Evolutionary conservation across 1,140 invertebrate genomes (phyloP).

Genomic region (Drosophila ercepeae): DNA sequence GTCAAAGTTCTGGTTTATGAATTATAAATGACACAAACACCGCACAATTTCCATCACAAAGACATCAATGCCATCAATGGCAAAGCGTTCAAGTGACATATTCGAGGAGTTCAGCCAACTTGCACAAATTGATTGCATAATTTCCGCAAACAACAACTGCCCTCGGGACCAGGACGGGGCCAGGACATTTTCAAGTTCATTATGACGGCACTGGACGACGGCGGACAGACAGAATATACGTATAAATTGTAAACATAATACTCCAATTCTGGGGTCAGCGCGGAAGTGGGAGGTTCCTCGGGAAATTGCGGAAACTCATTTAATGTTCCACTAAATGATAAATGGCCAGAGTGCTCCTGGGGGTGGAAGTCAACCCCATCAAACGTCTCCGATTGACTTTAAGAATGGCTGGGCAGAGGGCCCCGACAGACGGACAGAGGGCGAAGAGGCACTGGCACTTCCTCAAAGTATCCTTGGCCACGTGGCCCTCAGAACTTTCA

Average conservation of each 20-base stretch:
- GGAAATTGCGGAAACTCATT: conserved; percentile 73
- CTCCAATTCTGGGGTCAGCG: conserved; percentile 27
- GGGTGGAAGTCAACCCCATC: conserved; percentile 39
- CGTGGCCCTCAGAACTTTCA: conserved; percentile 5
- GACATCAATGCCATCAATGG: conserved; percentile 22
- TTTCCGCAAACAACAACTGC: conserved; percentile 65
- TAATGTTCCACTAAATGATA: conserved; percentile 76
- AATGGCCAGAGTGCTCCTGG: conserved; percentile 50
- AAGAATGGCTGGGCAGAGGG: conserved; percentile 36
- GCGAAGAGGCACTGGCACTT: no score
- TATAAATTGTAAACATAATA: conserved; percentile 36
- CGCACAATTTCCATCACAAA: conserved; percentile 26
- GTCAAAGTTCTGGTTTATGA: conserved; percentile 12
- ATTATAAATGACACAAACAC: conserved; percentile 3
- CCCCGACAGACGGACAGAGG: no score
- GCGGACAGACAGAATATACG: conserved; percentile 24
- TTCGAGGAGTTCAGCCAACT: conserved; percentile 56
- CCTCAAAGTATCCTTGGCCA: conserved; percentile 24
- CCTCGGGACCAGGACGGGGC: not conserved
- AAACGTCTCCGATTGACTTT: conserved; percentile 68
- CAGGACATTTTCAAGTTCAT: conserved; percentile 71
- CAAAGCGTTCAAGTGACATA: conserved; percentile 41
- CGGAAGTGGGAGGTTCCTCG: conserved; percentile 7
- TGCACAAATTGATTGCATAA: conserved; percentile 80
- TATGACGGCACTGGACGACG: conserved; percentile 30